Conservation (phyloP, 2,797 vertebrate species). For the Pterois miles region DNA sequence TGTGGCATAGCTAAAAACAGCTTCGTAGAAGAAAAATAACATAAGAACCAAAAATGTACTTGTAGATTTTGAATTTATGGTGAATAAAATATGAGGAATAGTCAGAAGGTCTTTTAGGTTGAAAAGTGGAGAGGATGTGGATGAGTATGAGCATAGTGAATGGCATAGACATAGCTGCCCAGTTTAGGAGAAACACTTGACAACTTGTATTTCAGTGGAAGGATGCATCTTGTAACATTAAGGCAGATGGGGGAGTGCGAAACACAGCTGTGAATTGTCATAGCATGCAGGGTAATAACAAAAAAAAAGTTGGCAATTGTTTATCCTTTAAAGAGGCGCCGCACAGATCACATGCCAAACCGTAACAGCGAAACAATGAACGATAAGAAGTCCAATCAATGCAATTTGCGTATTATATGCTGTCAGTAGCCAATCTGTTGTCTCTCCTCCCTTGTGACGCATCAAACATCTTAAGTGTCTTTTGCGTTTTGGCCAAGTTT, state of each 20-base stretch:
- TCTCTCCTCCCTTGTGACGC: not conserved
- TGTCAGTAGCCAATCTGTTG: not conserved
- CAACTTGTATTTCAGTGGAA: too few relatives aligned
- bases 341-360: constrained; percentile 19
- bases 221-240: not conserved
- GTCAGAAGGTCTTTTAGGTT: too few relatives aligned
- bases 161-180: too few relatives aligned
- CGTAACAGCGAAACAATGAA: constrained; percentile 1
- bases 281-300: not conserved
- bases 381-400: not conserved
- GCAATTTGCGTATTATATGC: constrained; percentile 1
- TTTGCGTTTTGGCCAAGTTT: not conserved
- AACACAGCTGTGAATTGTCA: not conserved
- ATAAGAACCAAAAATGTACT: too few relatives aligned
- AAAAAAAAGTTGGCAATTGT: not conserved
- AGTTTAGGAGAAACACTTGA: too few relatives aligned
- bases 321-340: not conserved
- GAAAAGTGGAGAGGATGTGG: too few relatives aligned
- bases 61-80: too few relatives aligned
- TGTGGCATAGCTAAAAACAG: too few relatives aligned
- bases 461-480: not conserved
- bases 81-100: too few relatives aligned
- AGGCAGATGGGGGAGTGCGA: too few relatives aligned
- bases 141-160: too few relatives aligned
- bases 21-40: too few relatives aligned